Percentiles rank a stretch among this genome's conserved stretches.
Conservation (phyloP, 2,797 vertebrate genomes). For the Antennarius maculatus region DNA sequence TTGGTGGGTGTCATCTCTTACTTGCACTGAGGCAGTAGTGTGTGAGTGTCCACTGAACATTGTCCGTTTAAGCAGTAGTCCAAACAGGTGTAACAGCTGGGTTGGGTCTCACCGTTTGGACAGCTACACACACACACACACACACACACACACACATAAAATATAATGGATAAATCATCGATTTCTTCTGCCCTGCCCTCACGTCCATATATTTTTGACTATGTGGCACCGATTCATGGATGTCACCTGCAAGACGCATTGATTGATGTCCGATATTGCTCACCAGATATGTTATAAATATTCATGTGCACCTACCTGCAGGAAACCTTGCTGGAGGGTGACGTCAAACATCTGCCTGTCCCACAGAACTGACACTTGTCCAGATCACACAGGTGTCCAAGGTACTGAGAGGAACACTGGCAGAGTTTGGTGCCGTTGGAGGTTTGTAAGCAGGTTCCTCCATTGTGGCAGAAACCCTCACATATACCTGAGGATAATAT, state of each 20-base stretch:
- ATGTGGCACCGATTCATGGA: neutral
- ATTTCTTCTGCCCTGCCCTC: neutral
- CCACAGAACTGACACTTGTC: conserved; percentile 89
- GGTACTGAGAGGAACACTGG: conserved; percentile 82
- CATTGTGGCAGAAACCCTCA: conserved; percentile 88
- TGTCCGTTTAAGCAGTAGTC: conserved; percentile 88
- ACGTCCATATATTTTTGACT: neutral
- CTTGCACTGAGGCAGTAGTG: conserved; percentile 91
- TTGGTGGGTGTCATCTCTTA: conserved; percentile 70
- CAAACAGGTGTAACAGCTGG: conserved; percentile 89
- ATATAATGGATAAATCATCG: neutral
- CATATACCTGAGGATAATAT: conserved; percentile 82
- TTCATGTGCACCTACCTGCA: conserved; percentile 84
- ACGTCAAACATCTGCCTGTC: conserved; percentile 81
- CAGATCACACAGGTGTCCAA: conserved; percentile 86
- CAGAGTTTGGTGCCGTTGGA: conserved; percentile 85
- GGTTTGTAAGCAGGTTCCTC: conserved; percentile 87
- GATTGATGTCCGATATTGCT: too few relatives aligned
- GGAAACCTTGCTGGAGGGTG: conserved; percentile 82
- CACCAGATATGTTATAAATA: conserved; percentile 9
- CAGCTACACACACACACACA: conserved; percentile 80
- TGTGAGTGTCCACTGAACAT: conserved; percentile 85
- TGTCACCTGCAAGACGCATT: too few relatives aligned
- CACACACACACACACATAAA: neutral
- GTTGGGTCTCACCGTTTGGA: conserved; percentile 83